Evolutionary conservation across 2,888 invertebrate species (phyloP).

Genomic region (Dysmachus trigonus): DNA sequence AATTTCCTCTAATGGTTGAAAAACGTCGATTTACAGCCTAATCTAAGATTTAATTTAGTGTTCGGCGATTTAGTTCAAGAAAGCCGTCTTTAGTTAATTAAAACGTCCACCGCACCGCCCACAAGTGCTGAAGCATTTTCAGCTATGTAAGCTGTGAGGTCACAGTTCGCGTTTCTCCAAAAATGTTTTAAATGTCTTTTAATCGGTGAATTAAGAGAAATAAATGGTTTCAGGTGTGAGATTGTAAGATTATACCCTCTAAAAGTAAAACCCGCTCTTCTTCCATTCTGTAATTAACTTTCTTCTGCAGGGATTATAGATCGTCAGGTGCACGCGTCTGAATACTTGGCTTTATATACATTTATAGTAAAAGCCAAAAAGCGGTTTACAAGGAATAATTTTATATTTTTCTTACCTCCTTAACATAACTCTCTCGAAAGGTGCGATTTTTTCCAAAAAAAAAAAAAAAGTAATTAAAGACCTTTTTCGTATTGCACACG

Average conservation of each 20-base stretch:
- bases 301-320: not conserved
- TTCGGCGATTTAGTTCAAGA: not conserved
- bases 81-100: not conserved
- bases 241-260: not conserved
- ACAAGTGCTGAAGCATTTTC: not conserved
- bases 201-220: constrained; percentile 1
- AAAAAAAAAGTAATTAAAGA: not conserved
- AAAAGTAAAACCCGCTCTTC: not conserved
- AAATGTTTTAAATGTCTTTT: constrained; percentile 1
- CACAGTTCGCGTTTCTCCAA: not conserved
- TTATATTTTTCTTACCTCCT: not conserved
- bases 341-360: not conserved
- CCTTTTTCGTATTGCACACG: not conserved
- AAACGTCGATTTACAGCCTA: not conserved
- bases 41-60: constrained; percentile 13
- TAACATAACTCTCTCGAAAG: not conserved
- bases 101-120: not conserved
- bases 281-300: constrained; percentile 21
- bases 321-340: not conserved
- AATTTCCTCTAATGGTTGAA: not conserved
- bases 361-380: too few relatives aligned
- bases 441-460: not conserved
- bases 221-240: not conserved
- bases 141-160: not conserved
- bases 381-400: not conserved